Percentiles rank a stretch among this genome's conserved stretches.
Conservation (phyloP, 2,113 vertebrate genomes). For the Phyllostomus discolor region DNA sequence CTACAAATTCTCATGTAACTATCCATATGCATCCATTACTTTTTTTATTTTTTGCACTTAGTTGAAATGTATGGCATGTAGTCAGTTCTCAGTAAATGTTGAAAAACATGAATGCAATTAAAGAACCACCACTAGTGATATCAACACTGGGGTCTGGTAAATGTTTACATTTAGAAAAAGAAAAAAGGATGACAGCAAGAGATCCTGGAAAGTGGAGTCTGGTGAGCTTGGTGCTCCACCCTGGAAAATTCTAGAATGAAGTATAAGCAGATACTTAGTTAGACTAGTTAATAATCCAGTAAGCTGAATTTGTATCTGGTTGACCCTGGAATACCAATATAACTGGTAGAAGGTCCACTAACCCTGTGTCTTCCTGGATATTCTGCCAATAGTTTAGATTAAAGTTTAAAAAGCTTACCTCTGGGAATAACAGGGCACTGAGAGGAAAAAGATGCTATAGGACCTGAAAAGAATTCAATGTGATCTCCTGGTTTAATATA, state of each 20-base stretch:
- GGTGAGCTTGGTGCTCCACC: background rate
- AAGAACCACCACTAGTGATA: background rate
- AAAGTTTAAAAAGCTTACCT: background rate
- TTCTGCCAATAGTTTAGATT: background rate
- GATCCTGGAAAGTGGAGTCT: background rate
- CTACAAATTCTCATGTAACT: background rate
- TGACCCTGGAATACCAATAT: background rate
- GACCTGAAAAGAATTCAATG: background rate
- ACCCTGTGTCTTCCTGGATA: background rate
- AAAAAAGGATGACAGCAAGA: background rate
- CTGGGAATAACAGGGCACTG: background rate
- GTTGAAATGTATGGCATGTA: background rate
- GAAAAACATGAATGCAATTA: background rate
- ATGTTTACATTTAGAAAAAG: background rate
- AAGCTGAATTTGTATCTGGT: background rate
- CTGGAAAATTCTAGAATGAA: constrained; percentile 17
- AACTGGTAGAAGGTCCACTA: background rate
- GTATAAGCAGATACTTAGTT: background rate
- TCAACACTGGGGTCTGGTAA: background rate
- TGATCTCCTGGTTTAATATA: background rate
- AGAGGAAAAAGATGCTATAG: background rate
- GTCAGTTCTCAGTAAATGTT: background rate
- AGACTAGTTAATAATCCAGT: background rate
- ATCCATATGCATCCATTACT: background rate
- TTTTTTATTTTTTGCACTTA: background rate